phyloP scores from a whole-genome alignment of 1,140 invertebrate genomes.

The Dinoponera quadriceps region DNA sequence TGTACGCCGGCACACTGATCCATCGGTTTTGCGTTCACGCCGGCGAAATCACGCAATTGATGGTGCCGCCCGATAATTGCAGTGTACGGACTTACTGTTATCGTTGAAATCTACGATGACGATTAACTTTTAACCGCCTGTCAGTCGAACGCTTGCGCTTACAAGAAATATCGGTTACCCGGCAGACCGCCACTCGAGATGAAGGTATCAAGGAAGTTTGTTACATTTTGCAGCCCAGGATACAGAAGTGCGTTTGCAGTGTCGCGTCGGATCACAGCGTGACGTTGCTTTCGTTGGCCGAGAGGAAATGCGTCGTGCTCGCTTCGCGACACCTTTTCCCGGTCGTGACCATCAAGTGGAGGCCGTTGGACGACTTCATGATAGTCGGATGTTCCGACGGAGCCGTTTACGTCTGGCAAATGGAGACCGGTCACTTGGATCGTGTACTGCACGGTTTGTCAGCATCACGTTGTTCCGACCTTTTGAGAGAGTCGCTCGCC shows the following conservation, averaged over 20 bases:
- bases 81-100: constrained; percentile 88
- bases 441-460: constrained; percentile 93
- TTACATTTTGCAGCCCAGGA: constrained; percentile 89
- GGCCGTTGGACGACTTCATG: constrained; percentile 99
- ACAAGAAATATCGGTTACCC: not conserved
- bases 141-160: not conserved
- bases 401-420: constrained; percentile 99
- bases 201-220: constrained; percentile 7
- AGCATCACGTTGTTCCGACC: not conserved
- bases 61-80: constrained; percentile 96
- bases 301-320: constrained; percentile 97
- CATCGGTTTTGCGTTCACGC: constrained; percentile 99
- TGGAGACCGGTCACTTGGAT: constrained; percentile 99
- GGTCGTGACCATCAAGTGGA: constrained; percentile 98
- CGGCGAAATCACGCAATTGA: constrained; percentile 95
- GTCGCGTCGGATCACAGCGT: constrained; percentile 99
- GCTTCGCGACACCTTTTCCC: constrained; percentile 98
- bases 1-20: constrained; percentile 94
- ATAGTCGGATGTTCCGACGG: constrained; percentile 99
- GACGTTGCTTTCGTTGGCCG: constrained; percentile 95
- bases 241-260: constrained; percentile 98
- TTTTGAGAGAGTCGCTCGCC: not conserved
- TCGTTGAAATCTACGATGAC: not conserved
- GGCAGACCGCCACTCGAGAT: not conserved
- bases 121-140: not conserved